Conservation (phyloP, 35 echinoderm and acorn worm species). For the Lytechinus variegatus region DNA sequence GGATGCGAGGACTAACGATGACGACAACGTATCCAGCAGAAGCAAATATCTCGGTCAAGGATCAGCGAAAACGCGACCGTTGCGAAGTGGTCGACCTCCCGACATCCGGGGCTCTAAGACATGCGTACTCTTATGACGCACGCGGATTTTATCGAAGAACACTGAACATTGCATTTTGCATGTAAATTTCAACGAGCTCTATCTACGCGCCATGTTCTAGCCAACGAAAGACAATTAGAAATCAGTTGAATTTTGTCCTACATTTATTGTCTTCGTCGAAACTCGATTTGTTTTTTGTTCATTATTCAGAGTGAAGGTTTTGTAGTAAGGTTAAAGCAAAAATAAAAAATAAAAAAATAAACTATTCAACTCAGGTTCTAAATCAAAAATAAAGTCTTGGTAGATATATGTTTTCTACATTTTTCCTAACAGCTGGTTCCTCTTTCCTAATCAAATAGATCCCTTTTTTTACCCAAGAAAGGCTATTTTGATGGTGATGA, state of each 20-base stretch:
- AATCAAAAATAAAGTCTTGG: too few species aligned
- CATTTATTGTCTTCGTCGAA: neutral
- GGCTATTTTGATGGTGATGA: too few species aligned
- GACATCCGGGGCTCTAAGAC: constrained; percentile 43
- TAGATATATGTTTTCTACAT: too few species aligned
- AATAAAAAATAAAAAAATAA: too few species aligned
- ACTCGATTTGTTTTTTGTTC: too few species aligned
- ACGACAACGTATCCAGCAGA: constrained; percentile 15
- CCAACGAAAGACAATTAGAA: neutral
- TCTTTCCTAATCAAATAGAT: too few species aligned
- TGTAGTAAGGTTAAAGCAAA: too few species aligned
- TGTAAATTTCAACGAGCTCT: neutral
- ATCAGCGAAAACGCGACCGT: neutral
- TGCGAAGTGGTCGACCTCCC: constrained; percentile 19
- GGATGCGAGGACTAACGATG: neutral
- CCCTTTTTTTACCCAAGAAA: too few species aligned
- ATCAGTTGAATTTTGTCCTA: neutral
- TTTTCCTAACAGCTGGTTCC: too few species aligned
- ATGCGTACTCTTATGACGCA: constrained; percentile 4
- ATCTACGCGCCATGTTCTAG: neutral
- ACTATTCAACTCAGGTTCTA: too few species aligned
- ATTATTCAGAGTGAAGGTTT: too few species aligned
- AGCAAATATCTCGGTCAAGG: neutral
- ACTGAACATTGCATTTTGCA: neutral
- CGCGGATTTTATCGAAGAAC: neutral